These are phyloP conservation scores for Bombus sibiricus DNA, from an alignment of 1,140 invertebrate species.

Conservation along the genomic window DNA sequence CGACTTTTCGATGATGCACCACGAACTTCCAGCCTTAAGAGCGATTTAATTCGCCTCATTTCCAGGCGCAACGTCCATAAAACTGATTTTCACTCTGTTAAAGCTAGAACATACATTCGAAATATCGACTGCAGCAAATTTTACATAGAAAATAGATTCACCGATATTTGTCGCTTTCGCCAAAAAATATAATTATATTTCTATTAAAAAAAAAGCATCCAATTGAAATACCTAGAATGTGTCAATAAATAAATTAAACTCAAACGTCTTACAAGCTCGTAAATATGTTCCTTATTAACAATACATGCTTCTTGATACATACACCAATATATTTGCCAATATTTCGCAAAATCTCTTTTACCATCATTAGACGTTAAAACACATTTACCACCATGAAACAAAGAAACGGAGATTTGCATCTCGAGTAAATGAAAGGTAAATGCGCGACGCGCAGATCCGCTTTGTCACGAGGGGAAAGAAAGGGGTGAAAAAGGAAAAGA, in stretches of 20 bases:
- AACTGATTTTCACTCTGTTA: background rate
- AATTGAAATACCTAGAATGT: no score
- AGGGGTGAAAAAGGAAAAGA: background rate
- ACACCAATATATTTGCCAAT: background rate
- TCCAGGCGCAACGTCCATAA: background rate
- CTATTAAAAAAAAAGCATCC: no score
- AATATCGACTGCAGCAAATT: background rate
- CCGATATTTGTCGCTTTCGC: no score
- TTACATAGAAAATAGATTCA: no score
- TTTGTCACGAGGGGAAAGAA: background rate
- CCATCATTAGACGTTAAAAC: background rate
- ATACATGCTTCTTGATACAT: no score
- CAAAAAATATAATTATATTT: no score
- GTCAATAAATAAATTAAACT: no score
- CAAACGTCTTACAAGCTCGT: no score
- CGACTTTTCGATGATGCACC: background rate
- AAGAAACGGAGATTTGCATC: background rate
- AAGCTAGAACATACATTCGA: no score
- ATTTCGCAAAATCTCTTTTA: background rate
- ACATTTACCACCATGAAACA: background rate
- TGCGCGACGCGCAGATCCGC: slow-evolving; percentile 33
- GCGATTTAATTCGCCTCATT: background rate
- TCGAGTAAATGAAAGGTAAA: slow-evolving; percentile 27
- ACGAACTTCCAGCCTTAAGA: background rate
- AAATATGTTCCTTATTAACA: no score